Conservation (phyloP, 53 echinoderm and acorn worm species). For the Henricia sp. region DNA sequence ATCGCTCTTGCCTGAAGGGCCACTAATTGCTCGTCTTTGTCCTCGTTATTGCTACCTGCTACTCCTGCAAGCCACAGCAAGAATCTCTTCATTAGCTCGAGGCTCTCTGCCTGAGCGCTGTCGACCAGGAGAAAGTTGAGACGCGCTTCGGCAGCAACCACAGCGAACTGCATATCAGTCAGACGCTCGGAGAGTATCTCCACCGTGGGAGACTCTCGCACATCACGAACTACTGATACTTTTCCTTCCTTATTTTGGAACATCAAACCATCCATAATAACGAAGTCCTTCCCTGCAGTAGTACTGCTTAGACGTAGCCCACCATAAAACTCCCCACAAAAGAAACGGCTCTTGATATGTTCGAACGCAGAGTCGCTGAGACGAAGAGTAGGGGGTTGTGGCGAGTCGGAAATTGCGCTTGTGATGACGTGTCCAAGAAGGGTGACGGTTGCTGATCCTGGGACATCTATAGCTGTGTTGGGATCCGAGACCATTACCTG, state of each 20-base stretch:
- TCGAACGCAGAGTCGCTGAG: constrained; percentile 23
- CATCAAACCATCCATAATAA: constrained; percentile 34
- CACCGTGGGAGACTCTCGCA: constrained; percentile 4
- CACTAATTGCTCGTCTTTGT: neutral
- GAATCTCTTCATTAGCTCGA: constrained; percentile 19
- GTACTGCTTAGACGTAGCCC: constrained; percentile 1
- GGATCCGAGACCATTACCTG: too few relatives aligned
- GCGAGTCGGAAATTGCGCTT: constrained; percentile 11
- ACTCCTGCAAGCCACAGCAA: constrained; percentile 35
- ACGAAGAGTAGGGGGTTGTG: constrained; percentile 10
- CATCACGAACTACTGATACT: constrained; percentile 32
- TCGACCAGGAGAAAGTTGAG: constrained; percentile 19
- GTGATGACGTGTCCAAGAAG: constrained; percentile 9
- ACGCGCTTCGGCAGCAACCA: constrained; percentile 51
- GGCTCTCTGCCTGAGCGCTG: neutral
- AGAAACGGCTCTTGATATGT: neutral
- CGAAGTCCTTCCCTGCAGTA: neutral
- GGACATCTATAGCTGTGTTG: neutral
- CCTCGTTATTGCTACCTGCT: neutral
- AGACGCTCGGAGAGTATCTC: neutral
- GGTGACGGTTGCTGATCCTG: constrained; percentile 20
- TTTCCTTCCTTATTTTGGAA: constrained; percentile 9
- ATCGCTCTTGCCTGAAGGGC: constrained; percentile 29
- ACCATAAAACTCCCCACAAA: constrained; percentile 47
- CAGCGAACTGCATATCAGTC: constrained; percentile 16